phyloP scores from a whole-genome alignment of 53 echinoderm and acorn worm species.

The Luidia sarsii region DNA sequence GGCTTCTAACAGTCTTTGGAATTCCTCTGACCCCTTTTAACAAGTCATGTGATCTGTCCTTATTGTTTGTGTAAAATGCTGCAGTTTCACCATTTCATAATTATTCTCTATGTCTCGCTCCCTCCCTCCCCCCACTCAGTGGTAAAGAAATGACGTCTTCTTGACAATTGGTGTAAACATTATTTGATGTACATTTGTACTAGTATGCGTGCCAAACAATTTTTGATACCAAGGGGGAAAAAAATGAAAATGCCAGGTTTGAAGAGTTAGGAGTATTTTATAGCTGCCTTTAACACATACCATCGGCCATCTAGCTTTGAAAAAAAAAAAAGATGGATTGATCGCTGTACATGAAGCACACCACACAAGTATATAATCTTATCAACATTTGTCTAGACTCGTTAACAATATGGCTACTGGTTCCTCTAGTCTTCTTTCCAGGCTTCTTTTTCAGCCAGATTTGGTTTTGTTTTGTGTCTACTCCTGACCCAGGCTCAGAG shows the following conservation, averaged over 20 bases:
- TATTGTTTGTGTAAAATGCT: too few relatives aligned
- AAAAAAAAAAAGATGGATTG: neutral
- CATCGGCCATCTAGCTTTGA: neutral
- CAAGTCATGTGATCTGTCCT: too few relatives aligned
- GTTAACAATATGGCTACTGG: too few relatives aligned
- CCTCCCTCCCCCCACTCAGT: neutral
- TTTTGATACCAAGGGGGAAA: slow-evolving; percentile 26
- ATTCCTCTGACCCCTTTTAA: too few relatives aligned
- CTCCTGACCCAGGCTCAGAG: too few relatives aligned
- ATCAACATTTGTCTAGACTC: neutral
- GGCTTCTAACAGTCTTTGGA: too few relatives aligned
- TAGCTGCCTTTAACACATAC: slow-evolving; percentile 8
- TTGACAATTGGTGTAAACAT: slow-evolving; percentile 16
- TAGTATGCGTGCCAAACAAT: slow-evolving; percentile 44
- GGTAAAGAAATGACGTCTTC: neutral
- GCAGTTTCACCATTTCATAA: too few relatives aligned
- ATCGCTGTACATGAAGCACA: slow-evolving; percentile 43
- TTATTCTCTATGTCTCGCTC: neutral
- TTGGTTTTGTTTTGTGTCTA: too few relatives aligned
- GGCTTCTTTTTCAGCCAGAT: too few relatives aligned
- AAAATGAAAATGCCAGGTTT: neutral
- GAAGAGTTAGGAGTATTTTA: slow-evolving; percentile 5
- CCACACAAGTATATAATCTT: neutral
- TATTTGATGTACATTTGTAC: slow-evolving; percentile 45
- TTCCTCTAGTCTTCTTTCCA: too few relatives aligned